Evolutionary conservation across 1,140 invertebrate species (phyloP).

Genomic region (Elysia chlorotica): DNA sequence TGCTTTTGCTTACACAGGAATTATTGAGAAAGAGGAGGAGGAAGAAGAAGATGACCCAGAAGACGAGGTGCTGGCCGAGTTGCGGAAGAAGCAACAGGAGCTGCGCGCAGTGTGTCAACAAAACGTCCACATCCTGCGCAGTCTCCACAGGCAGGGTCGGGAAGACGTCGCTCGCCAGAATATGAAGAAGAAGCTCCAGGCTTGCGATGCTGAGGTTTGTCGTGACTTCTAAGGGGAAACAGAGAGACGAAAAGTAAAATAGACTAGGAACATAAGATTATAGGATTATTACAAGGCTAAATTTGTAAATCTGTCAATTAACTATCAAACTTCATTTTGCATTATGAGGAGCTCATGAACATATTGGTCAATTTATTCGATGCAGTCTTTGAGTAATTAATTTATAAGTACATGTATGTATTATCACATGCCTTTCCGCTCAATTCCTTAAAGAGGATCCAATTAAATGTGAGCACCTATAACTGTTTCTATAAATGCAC

Average conservation of each 20-base stretch:
- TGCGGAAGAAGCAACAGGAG: conserved; percentile 82
- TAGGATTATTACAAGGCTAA: not conserved
- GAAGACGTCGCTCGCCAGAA: conserved; percentile 67
- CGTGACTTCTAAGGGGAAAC: not conserved
- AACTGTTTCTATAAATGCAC: too few relatives aligned
- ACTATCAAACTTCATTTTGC: not conserved
- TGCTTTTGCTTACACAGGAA: too few relatives aligned
- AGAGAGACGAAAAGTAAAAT: not conserved
- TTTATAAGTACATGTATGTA: too few relatives aligned
- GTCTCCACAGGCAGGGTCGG: conserved; percentile 61
- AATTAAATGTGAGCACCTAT: too few relatives aligned
- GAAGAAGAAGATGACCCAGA: conserved; percentile 65
- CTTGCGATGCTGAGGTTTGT: conserved; percentile 73
- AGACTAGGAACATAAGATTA: too few relatives aligned
- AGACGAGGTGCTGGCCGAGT: conserved; percentile 84
- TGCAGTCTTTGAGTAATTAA: too few relatives aligned
- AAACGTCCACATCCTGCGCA: conserved; percentile 72
- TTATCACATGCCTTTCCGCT: too few relatives aligned
- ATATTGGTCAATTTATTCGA: too few relatives aligned
- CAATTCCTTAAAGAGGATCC: too few relatives aligned
- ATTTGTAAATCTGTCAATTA: not conserved
- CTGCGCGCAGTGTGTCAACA: conserved; percentile 73
- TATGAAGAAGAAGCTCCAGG: conserved; percentile 72
- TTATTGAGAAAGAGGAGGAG: conserved; percentile 57
- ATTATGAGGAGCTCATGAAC: too few relatives aligned